phyloP scores from a whole-genome alignment of 1,140 invertebrate species.

The Drosophila persimilis region DNA sequence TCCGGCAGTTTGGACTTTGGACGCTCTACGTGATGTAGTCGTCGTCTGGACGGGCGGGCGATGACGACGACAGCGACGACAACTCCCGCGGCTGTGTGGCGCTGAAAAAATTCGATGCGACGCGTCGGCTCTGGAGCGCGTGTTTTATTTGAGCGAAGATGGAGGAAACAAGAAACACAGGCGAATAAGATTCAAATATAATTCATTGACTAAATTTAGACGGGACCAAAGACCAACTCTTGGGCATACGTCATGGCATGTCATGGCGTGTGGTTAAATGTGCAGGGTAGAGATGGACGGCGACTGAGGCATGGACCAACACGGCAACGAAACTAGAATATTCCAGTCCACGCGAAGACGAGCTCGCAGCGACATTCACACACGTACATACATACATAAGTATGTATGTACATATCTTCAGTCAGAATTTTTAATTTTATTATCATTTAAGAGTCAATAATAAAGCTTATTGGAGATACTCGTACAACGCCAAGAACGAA shows the following conservation, averaged over 20 bases:
- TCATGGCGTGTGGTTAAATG: constrained; percentile 17
- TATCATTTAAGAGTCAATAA: too few species aligned
- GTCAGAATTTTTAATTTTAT: too few species aligned
- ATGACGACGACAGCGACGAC: constrained; percentile 34
- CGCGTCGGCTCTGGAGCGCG: constrained; percentile 15
- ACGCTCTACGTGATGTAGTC: constrained; percentile 40
- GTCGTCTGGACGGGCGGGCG: constrained; percentile 32
- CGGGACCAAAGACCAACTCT: constrained; percentile 48
- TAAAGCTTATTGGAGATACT: too few species aligned
- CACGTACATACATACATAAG: too few species aligned
- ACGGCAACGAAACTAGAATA: not conserved
- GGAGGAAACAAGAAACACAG: constrained; percentile 11
- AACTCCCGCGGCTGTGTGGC: not conserved
- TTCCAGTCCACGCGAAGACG: too few species aligned
- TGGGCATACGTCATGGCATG: constrained; percentile 47
- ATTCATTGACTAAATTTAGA: constrained; percentile 61
- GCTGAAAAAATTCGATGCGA: constrained; percentile 44
- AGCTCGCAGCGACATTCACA: too few species aligned
- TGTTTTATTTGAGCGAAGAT: constrained; percentile 30
- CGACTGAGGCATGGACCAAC: not conserved
- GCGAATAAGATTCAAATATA: constrained; percentile 31
- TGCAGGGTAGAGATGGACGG: not conserved
- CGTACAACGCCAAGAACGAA: too few species aligned
- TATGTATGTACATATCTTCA: too few species aligned
- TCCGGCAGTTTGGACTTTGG: constrained; percentile 68